phyloP scores from a whole-genome alignment of 2,888 invertebrate species.

The Metacarcinus magister region DNA sequence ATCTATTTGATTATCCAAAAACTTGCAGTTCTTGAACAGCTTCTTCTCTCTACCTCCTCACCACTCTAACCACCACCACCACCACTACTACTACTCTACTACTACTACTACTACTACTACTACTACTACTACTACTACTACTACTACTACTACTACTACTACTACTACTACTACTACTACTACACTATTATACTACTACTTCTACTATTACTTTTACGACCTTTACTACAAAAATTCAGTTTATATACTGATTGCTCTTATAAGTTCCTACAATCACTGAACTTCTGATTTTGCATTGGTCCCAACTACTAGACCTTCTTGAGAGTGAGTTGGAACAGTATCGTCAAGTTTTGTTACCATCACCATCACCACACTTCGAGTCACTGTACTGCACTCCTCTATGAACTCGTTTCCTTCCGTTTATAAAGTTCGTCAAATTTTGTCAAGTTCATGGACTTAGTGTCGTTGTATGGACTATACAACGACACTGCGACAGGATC shows the following conservation, averaged over 20 bases:
- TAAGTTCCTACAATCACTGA: background rate
- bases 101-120: slow-evolving; percentile 26
- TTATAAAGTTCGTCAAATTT: background rate
- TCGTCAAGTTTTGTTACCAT: background rate
- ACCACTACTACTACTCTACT: background rate
- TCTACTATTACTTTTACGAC: slow-evolving; percentile 9
- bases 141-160: background rate
- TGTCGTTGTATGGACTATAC: too few relatives aligned
- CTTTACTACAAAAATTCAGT: background rate
- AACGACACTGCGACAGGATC: background rate
- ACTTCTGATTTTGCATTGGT: background rate
- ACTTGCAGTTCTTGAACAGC: too few relatives aligned
- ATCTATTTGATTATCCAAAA: too few relatives aligned
- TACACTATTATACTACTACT: slow-evolving; percentile 35
- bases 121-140: background rate
- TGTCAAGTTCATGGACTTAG: background rate
- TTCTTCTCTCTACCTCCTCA: too few relatives aligned
- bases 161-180: slow-evolving; percentile 27
- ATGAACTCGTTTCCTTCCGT: background rate
- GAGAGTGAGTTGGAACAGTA: background rate
- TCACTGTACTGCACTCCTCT: background rate
- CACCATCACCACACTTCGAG: background rate
- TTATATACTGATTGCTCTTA: background rate
- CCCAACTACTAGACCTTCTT: background rate
- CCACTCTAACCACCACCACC: too few relatives aligned